Base-by-base conservation (phyloP, 1,140 invertebrate species). In the Meloidogyne hapla region DNA sequence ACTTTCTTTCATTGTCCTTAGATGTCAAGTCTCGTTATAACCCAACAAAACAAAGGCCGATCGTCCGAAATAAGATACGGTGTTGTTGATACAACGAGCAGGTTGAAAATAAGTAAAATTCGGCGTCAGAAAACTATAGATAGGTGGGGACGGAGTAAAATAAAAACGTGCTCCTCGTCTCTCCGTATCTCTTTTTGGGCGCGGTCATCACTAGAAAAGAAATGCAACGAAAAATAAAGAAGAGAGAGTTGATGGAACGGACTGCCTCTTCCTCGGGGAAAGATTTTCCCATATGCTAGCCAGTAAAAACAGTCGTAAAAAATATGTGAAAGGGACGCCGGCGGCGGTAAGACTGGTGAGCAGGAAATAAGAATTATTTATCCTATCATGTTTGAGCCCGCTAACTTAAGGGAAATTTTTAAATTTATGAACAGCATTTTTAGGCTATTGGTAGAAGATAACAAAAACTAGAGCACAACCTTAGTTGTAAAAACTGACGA, bases 281-380 rank as follows among this genome's bases (percentile, higher is more conserved):
- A 25, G 23, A 56, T 3, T 28, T 25, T 62, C n/a, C 48, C 70
- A 73, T 73, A 61, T 73, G 70, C 64, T 61, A 38, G 56, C 26
- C 38, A 73, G n/a, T 62, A 73, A 72, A 73, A 73, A 70, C 69
- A 73, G 56, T 73, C 70, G 70, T 73, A 73, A 73, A 73, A n/a
- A 6, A 12, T 48, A 42, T 18, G 70, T 42, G 38, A 15, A 61
- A 73, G 56, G 23, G 23, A 73, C 40, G 48, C 26, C 40, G 40
- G 38, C 21, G 70, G n/a, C 42, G 21, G 23, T n/a, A 64, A 73
- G 18, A 38, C 2, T 70, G 42, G 42, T n/a, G 15, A n/a, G 18
- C 6, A n/a, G n/a, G n/a, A 6, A 56, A n/a, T 56, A 56, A 56
- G n/a, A 48, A 56, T n/a, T 15, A 15, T 45, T 45, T 45, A 45